Evolutionary conservation across 2,888 invertebrate species (phyloP).

Genomic region (Bugula neritina): DNA sequence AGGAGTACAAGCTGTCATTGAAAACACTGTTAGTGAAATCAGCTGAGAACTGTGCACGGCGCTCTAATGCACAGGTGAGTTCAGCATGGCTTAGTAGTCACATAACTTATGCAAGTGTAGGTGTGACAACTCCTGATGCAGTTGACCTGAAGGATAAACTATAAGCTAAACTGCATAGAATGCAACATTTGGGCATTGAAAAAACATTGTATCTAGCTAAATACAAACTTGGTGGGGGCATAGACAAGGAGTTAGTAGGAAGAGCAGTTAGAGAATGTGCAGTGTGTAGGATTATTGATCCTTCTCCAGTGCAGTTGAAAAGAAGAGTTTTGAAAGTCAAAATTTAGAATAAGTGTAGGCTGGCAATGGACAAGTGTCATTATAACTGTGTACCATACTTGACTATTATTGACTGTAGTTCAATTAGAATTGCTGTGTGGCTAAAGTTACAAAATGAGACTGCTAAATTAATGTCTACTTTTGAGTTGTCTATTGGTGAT

Average conservation of each 20-base stretch:
- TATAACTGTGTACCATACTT: not conserved
- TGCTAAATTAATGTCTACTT: too few species aligned
- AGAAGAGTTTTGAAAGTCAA: not conserved
- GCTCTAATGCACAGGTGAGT: not conserved
- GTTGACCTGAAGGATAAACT: not conserved
- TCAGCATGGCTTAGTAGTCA: not conserved
- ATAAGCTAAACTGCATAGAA: not conserved
- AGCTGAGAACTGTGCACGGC: not conserved
- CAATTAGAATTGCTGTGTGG: conserved; percentile 3
- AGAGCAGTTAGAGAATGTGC: not conserved
- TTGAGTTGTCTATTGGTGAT: too few species aligned
- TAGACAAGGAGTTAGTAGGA: not conserved
- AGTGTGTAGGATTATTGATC: not conserved
- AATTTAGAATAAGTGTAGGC: not conserved
- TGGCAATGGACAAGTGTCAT: not conserved
- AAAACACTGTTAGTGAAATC: not conserved
- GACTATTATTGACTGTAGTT: not conserved
- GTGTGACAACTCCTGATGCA: not conserved
- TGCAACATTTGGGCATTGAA: not conserved
- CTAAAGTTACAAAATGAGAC: not conserved
- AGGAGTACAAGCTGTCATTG: not conserved
- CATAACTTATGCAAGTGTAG: not conserved
- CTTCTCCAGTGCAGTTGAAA: not conserved
- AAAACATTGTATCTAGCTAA: not conserved
- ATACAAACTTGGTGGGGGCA: not conserved